A percentile compares a stretch with the other conserved stretches of the same genome.
phyloP scores from a whole-genome alignment of 2,113 vertebrate species.

The Pardalotus punctatus region DNA sequence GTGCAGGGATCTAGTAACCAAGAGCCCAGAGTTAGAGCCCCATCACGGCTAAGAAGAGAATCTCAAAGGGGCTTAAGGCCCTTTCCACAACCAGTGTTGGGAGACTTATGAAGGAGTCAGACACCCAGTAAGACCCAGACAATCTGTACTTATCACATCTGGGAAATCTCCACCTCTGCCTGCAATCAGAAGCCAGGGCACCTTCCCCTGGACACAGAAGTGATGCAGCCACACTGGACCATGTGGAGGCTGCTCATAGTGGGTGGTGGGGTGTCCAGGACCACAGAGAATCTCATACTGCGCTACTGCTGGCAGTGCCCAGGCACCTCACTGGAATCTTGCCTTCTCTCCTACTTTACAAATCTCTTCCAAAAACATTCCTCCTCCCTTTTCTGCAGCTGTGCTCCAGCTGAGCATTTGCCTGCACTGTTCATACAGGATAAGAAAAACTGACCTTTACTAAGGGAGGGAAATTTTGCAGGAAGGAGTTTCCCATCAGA shows the following conservation, averaged over 20 bases:
- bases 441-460: background rate
- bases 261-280: background rate
- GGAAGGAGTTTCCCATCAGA: background rate
- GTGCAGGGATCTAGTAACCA: background rate
- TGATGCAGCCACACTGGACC: background rate
- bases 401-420: background rate
- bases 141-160: background rate
- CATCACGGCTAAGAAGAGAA: background rate
- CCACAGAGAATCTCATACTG: fast-evolving
- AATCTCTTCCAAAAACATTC: background rate
- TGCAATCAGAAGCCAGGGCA: fast-evolving
- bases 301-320: background rate
- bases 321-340: fast-evolving
- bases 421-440: fast-evolving
- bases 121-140: background rate
- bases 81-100: background rate
- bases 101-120: background rate
- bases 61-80: background rate
- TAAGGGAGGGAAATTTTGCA: background rate
- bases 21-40: background rate
- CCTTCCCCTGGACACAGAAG: background rate
- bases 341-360: fast-evolving
- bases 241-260: fast-evolving
- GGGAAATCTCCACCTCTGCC: background rate
- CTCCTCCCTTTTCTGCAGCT: background rate